Evolutionary conservation across 2,797 vertebrate genomes (phyloP).

Genomic region (Tokudaia tokunoshimensis): DNA sequence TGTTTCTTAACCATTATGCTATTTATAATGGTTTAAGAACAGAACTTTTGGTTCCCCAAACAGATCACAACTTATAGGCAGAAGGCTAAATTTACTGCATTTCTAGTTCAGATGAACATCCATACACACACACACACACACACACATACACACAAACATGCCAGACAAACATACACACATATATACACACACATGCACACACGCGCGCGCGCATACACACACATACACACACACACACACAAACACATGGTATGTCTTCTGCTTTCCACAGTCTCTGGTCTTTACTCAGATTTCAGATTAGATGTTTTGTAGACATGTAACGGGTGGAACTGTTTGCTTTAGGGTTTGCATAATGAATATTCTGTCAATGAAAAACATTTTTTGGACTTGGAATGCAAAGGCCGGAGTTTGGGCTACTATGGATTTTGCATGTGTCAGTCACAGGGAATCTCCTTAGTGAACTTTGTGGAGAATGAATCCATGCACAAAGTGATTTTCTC

Average conservation of each 20-base stretch:
- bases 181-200: background rate
- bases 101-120: background rate
- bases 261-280: background rate
- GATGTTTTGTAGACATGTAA: background rate
- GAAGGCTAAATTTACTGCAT: background rate
- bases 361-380: background rate
- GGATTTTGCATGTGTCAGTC: background rate
- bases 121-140: background rate
- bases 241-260: background rate
- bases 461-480: background rate
- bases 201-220: background rate
- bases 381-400: background rate
- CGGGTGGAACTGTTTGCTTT: background rate
- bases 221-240: background rate
- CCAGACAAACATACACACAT: background rate
- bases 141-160: background rate
- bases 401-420: background rate
- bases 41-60: slow-evolving; percentile 20
- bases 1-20: background rate
- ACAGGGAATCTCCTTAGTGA: background rate
- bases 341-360: background rate
- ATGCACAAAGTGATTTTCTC: background rate
- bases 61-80: background rate
- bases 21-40: slow-evolving; percentile 16
- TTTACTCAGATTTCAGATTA: slow-evolving; percentile 10